Evolutionary conservation across 2,113 vertebrate genomes (phyloP), one percentile per base, ranked within the genome.

Genomic region (Eurypyga helias): DNA sequence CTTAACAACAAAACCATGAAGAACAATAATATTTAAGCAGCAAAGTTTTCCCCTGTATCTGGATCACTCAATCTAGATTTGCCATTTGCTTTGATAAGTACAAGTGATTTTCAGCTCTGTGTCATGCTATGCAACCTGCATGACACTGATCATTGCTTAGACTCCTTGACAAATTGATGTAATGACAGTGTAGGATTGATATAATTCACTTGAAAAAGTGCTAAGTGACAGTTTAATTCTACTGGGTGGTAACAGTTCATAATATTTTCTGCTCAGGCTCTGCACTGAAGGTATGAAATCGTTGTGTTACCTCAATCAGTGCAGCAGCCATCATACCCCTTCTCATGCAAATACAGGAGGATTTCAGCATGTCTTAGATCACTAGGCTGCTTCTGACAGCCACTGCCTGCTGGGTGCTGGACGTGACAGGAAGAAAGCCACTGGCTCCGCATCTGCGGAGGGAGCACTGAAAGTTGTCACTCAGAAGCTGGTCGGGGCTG

Each of bases 191-290:
- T 75, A n/a, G 54, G 66, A 89, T 48, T 72, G 29, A 77, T 83
- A 62, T 69, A 86, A 91, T 55, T 60, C 76, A 93, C 72, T 69
- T 87, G 57, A 58, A 79, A 41, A 73, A 85, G 21, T 76, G 48
- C 71, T 80, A 79, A 91, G 17, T 55, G 92, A 81, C 67, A 94
- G 62, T 83, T 94, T 76, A 64, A 91, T 89, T 83, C 76, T 34
- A 46, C 76, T 64, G 38, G 21, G 52, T 83, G 52, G 52, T 77
- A 87, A 93, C 54, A 57, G 48, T 75, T 96, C 69, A 66, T 67
- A 92, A 71, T 93, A 82, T 87, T 96, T 93, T 92, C 54, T 67
- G 17, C 71, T 82, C 72, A 87, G 34, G 55, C 43, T 82, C 41
- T 81, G 28, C 15, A 57, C 0, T 87, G 61, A 81, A 71, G 51